Evolutionary conservation across 2,888 invertebrate genomes (phyloP), one percentile per base, ranked within the genome.

Genomic region (Parapristionchus giblindavisi): DNA sequence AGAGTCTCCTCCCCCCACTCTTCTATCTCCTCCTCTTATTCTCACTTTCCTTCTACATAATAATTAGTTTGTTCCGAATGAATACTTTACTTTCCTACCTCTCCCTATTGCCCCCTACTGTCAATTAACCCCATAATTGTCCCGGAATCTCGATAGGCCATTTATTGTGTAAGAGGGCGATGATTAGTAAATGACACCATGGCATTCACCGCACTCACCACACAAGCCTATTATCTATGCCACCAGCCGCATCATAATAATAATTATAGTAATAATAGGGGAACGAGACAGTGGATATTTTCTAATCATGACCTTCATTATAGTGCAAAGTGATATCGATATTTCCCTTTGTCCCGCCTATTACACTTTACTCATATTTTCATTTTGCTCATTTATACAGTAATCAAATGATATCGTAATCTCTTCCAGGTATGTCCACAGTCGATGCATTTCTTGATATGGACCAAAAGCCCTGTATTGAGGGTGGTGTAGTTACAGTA

Each of bases 381-480:
- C 48, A 48, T 14, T 48, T 66, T 51, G 14, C 32, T 32, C 43
- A 3, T 43, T 34, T 24, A 51, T 17, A 34, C 51, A 27, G 36
- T 8, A n/a, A 61, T 61, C 48, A 2, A 11, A 14, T 48, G 11
- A 32, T 66, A 51, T 51, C 38, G 48, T 71, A 56, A 52, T 38
- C 70, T 3, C 11, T 3, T n/a, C 29, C 34, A 21, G 40, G 14
- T 6, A 66, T 66, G 66, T 32, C 29, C n/a, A 17, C 54, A 36
- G 17, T 32, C 3, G 58, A 58, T 17, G 60, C 72, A 14, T 70
- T 72, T 70, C 61, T 75, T 29, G 73, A 76, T 36, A 78, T 78
- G 76, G 78, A 78, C 71, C 75, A 72, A 61, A 78, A 76, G 63
- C 75, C 75, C n/a, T 71, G 65, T 56, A 72, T 72, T 51, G 71